Conservation (phyloP, 1,140 invertebrate genomes). For the Oscheius sp. region DNA sequence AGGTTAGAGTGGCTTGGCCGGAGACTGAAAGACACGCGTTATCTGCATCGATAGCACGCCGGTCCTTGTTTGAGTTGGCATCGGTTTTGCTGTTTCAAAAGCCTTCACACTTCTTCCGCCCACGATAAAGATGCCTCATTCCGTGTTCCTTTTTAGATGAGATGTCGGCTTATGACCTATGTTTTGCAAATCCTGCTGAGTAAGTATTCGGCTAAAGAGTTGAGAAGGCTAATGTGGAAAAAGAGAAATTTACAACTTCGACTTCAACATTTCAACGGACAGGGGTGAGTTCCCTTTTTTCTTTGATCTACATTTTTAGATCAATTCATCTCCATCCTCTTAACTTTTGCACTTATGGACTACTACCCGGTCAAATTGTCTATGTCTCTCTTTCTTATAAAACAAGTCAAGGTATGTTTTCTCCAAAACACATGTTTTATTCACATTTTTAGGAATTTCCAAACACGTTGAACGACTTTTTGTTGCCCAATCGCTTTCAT, state of each 20-base stretch:
- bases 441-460: not conserved
- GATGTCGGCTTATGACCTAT: too few relatives aligned
- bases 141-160: too few relatives aligned
- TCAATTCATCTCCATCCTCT: not conserved
- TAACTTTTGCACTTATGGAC: not conserved
- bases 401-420: not conserved
- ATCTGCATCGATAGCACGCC: not conserved
- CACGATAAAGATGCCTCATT: not conserved
- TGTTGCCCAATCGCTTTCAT: not conserved
- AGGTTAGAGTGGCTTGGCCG: too few relatives aligned
- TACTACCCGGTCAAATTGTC: not conserved
- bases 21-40: not conserved
- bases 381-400: not conserved
- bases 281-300: not conserved
- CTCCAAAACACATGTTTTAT: not conserved
- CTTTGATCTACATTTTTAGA: not conserved
- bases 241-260: not conserved
- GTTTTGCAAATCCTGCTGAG: not conserved
- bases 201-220: not conserved
- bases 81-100: not conserved
- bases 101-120: not conserved
- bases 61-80: not conserved
- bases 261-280: not conserved
- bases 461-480: not conserved
- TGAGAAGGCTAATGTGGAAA: conserved; percentile 12